Evolutionary conservation across 2,888 invertebrate genomes (phyloP).

Genomic region (Rhingia campestris): DNA sequence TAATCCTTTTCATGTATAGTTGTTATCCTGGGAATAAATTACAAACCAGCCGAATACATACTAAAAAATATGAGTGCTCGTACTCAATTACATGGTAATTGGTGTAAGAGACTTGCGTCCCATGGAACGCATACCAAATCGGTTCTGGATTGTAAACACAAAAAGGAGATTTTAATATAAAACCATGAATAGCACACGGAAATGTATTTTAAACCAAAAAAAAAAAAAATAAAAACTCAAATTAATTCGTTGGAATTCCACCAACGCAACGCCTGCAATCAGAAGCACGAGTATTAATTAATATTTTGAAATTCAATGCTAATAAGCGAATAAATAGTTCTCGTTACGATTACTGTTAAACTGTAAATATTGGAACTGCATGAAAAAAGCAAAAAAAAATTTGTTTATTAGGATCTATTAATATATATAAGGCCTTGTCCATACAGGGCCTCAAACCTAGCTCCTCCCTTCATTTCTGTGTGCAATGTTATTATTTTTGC

Average conservation of each 20-base stretch:
- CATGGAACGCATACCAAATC: neutral
- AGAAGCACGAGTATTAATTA: conserved; percentile 24
- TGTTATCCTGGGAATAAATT: neutral
- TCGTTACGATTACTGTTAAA: neutral
- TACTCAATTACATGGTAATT: conserved; percentile 19
- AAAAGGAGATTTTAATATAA: neutral
- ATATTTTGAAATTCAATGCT: conserved; percentile 42
- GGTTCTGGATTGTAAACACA: too few relatives aligned
- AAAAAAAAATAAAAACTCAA: neutral
- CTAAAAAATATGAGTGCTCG: conserved; percentile 6
- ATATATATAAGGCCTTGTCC: too few relatives aligned
- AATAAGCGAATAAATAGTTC: neutral
- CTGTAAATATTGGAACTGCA: too few relatives aligned
- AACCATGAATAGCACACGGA: neutral
- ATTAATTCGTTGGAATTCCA: conserved; percentile 8
- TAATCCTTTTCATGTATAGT: neutral
- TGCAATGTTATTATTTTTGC: too few relatives aligned
- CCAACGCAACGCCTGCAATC: conserved; percentile 2
- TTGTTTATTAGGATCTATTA: too few relatives aligned
- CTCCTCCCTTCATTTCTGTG: too few relatives aligned
- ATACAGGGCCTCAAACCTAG: too few relatives aligned
- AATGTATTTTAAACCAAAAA: neutral
- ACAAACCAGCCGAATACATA: neutral
- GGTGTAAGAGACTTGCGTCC: neutral
- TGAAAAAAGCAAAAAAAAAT: too few relatives aligned